Conservation (phyloP, 2,113 vertebrate genomes). For the Hemibagrus wyckioides region DNA sequence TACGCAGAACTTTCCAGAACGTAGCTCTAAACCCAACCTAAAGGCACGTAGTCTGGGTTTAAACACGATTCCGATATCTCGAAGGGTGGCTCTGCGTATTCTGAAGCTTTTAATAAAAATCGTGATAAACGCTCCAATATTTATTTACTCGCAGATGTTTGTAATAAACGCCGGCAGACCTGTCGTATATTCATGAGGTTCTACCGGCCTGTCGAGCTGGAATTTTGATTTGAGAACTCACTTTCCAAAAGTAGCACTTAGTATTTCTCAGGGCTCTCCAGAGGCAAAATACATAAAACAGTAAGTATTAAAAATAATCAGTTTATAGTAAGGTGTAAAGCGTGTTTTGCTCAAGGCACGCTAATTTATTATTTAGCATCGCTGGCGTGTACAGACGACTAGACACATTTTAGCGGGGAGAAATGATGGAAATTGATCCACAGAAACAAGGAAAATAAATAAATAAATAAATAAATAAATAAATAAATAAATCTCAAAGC, state of each 20-base stretch:
- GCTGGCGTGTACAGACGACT: conserved; percentile 5
- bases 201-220: neutral
- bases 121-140: neutral
- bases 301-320: conserved; percentile 44
- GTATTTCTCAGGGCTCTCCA: conserved; percentile 33
- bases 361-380: conserved; percentile 38
- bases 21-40: neutral
- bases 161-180: neutral
- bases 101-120: neutral
- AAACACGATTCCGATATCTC: neutral
- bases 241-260: conserved; percentile 30
- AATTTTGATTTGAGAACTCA: neutral
- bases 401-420: conserved; percentile 5
- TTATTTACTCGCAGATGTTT: neutral
- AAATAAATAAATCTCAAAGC: neutral
- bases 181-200: neutral
- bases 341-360: conserved; percentile 37
- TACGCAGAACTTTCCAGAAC: neutral
- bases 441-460: neutral
- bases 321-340: conserved; percentile 27
- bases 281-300: conserved; percentile 40
- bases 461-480: no score
- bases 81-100: no score
- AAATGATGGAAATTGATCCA: conserved; percentile 26
- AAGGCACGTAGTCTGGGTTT: neutral